These are phyloP conservation scores for Micromesistius poutassou DNA, from an alignment of 2,797 vertebrate genomes.

Conservation along the genomic window DNA sequence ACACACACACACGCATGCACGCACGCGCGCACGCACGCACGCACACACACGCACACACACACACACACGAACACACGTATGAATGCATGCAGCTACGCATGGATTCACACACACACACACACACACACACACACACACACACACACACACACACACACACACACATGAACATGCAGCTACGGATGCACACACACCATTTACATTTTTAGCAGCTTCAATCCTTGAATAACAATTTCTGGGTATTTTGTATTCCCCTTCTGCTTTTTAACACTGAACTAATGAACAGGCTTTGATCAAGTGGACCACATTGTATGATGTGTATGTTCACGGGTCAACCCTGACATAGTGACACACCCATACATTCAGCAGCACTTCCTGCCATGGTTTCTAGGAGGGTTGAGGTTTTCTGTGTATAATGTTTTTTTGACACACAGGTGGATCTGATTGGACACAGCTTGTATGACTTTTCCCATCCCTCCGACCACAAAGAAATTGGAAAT, in stretches of 20 bases:
- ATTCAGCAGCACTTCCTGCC: no score
- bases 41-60: neutral
- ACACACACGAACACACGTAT: neutral
- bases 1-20: neutral
- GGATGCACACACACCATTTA: neutral
- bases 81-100: no score
- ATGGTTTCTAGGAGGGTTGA: neutral
- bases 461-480: conserved; percentile 92
- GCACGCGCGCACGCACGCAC: neutral
- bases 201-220: no score
- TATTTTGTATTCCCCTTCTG: no score
- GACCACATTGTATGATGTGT: neutral
- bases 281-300: neutral
- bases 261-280: no score
- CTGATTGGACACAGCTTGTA: conserved; percentile 94
- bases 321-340: neutral
- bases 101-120: neutral
- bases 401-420: neutral
- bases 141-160: no score
- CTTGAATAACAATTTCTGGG: no score
- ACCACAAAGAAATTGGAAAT: conserved; percentile 88
- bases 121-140: neutral
- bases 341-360: neutral
- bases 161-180: neutral
- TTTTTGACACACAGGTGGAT: conserved; percentile 79